phyloP scores from a whole-genome alignment of 2,797 vertebrate species.

The Mormyrops boulengeri region DNA sequence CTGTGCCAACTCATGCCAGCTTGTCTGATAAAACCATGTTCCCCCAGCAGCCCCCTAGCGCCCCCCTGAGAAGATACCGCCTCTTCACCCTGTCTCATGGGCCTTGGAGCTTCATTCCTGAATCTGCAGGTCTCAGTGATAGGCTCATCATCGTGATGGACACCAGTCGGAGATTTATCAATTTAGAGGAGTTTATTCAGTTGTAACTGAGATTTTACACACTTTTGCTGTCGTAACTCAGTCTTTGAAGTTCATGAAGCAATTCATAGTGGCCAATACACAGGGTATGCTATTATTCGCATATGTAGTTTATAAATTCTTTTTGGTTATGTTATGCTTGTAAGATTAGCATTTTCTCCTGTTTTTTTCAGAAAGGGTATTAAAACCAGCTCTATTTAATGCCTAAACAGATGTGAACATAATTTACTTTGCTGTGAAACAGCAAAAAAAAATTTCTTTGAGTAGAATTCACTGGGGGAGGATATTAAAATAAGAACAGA shows the following conservation, averaged over 20 bases:
- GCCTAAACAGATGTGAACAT: background rate
- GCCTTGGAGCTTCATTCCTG: background rate
- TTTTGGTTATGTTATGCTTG: background rate
- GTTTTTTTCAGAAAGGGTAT: background rate
- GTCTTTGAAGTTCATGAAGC: background rate
- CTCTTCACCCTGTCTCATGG: background rate
- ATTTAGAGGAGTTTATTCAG: background rate
- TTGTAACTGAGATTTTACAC: background rate
- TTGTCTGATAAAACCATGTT: background rate
- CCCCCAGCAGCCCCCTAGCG: background rate
- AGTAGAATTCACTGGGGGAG: background rate
- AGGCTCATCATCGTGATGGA: background rate
- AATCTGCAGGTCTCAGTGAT: background rate
- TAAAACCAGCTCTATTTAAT: background rate
- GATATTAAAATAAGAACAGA: slow-evolving; percentile 1
- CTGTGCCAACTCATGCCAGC: background rate
- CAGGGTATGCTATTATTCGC: background rate
- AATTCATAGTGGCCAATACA: background rate
- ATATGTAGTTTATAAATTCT: background rate
- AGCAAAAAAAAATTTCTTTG: background rate
- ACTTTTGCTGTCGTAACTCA: background rate
- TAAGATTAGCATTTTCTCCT: background rate
- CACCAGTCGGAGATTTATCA: background rate
- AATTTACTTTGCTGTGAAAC: slow-evolving; percentile 4
- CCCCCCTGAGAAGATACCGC: background rate